A percentile compares a stretch with the other conserved stretches of the same genome.
phyloP scores from a whole-genome alignment of 2,797 vertebrate genomes.

The Brachymystax lenok region DNA sequence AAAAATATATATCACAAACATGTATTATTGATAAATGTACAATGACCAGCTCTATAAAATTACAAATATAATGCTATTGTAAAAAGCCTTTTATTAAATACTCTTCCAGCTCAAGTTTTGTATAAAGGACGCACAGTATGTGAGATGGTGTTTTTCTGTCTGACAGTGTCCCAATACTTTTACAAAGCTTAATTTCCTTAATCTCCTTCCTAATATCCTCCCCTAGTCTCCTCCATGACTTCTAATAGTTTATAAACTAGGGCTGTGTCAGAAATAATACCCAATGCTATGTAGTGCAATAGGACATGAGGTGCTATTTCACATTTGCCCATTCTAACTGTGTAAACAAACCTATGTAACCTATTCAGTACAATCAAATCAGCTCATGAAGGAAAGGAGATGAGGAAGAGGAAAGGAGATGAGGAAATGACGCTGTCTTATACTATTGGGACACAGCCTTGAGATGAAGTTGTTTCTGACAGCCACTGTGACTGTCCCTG shows the following conservation, averaged over 20 bases:
- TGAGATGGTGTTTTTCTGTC: not conserved
- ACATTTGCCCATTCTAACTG: not conserved
- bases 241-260: not conserved
- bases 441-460: not conserved
- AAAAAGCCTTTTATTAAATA: slow-evolving; percentile 86
- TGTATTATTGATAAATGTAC: slow-evolving; percentile 72
- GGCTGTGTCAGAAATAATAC: too few relatives aligned
- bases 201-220: slow-evolving; percentile 20
- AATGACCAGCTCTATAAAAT: slow-evolving; percentile 89
- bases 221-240: not conserved
- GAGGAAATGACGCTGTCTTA: not conserved
- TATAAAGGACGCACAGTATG: slow-evolving; percentile 46
- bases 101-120: slow-evolving; percentile 76
- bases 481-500: slow-evolving; percentile 29
- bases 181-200: not conserved
- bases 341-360: not conserved
- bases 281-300: too few relatives aligned
- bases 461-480: slow-evolving; percentile 19
- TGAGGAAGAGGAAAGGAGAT: not conserved
- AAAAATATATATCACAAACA: slow-evolving; percentile 95
- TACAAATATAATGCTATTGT: slow-evolving; percentile 87
- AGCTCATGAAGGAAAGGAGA: not conserved
- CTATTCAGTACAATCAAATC: not conserved
- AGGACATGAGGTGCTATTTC: not conserved
- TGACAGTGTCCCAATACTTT: slow-evolving; percentile 44